Percentiles rank a stretch among this genome's conserved stretches.
These are phyloP conservation scores for Ylistrum balloti DNA, from an alignment of 1,140 invertebrate species.

Conservation along the genomic window DNA sequence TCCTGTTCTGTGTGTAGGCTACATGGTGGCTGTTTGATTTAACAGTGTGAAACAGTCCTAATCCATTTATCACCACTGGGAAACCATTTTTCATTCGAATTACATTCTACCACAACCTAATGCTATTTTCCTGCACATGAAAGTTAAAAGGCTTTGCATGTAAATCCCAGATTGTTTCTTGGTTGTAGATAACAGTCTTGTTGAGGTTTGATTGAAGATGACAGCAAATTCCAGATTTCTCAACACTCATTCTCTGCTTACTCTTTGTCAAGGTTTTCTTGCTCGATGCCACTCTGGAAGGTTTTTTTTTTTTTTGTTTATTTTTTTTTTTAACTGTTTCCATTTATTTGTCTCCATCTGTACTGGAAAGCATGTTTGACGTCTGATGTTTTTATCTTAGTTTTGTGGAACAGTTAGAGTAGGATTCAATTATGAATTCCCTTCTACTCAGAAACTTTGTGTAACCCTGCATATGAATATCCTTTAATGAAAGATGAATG, in stretches of 20 bases:
- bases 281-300: too few relatives aligned
- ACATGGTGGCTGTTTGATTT: slow-evolving; percentile 33
- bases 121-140: slow-evolving; percentile 33
- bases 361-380: not conserved
- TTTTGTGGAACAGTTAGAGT: not conserved
- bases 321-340: too few relatives aligned
- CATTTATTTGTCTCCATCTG: too few relatives aligned
- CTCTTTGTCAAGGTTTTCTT: not conserved
- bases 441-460: not conserved
- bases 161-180: slow-evolving; percentile 35
- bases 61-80: slow-evolving; percentile 28
- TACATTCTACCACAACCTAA: not conserved
- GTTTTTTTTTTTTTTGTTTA: not conserved
- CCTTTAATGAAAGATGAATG: too few relatives aligned
- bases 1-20: not conserved
- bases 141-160: slow-evolving; percentile 38
- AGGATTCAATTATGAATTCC: not conserved
- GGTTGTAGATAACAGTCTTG: slow-evolving; percentile 10
- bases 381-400: not conserved
- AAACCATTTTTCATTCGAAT: slow-evolving; percentile 30
- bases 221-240: not conserved
- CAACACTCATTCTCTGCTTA: not conserved
- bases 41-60: slow-evolving; percentile 30
- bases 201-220: slow-evolving; percentile 5
- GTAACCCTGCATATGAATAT: not conserved